Evolutionary conservation across 2,888 invertebrate genomes (phyloP), one percentile per base, ranked within the genome.

Genomic region (Eilema sororculum): DNA sequence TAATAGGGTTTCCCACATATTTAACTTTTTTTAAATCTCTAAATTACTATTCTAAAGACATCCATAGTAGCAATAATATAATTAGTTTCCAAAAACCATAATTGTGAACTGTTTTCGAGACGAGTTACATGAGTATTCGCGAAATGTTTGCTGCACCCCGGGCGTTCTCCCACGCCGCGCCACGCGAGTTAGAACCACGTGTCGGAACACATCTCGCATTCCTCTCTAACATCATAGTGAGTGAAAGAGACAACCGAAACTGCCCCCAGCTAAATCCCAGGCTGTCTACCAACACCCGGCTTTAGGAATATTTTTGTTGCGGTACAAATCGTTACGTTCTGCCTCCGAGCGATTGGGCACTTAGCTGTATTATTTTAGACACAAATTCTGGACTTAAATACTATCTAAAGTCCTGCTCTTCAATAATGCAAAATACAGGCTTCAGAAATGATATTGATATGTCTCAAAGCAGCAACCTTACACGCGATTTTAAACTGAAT

Each of bases 111-210:
- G 67, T 74, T 73, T 75, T 73, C 8, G 66, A 62, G 25, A 67
- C 73, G 76, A 78, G 82, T 78, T 73, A 68, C 65, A 65, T 52
- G 71, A 73, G 78, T 83, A 83, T 84, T 75, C 33, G 75, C 75
- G 12, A 76, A 81, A 78, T 80, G 86, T 90, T 88, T 84, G 85
- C 87, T 79, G 83, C 83, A 86, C 90, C 88, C 67, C 68, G 64
- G 91, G 92, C 92, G 78, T n/a, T 89, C 88, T 92, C 92, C 89
- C 92, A 91, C 91, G 91, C 85, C 85, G 77, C 60, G 73, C 78
- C 84, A 86, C 85, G 86, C 84, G 84, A 83, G 76, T 82, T 81
- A 81, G 79, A 72, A 75, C 82, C 87, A 88, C 87, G 87, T 88
- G 89, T 82, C 71, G 67, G 69, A 67, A 72, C 68, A 69, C 74